Evolutionary conservation across 2,797 vertebrate genomes (phyloP).

Genomic region (Parotocinclus haroldoi): DNA sequence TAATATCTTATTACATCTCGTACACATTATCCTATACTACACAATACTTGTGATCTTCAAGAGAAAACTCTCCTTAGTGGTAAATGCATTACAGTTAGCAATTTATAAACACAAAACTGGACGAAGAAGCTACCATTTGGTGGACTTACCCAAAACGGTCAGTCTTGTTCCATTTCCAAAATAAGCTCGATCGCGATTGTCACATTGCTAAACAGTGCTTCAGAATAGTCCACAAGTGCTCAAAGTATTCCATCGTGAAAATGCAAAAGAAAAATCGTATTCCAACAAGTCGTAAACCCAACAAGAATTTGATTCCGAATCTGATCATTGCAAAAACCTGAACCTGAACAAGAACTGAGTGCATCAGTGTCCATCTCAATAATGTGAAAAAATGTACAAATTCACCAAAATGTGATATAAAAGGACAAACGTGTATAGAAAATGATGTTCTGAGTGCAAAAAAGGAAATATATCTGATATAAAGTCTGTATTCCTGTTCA

Average conservation of each 20-base stretch:
- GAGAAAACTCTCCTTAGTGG: background rate
- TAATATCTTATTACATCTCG: background rate
- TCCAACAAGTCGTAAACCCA: too few relatives aligned
- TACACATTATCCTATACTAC: too few relatives aligned
- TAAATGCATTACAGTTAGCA: background rate
- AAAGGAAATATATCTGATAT: background rate
- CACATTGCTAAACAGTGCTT: constrained; percentile 54
- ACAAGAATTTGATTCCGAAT: background rate
- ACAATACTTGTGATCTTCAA: too few relatives aligned
- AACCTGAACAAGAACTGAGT: background rate
- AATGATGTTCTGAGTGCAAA: background rate
- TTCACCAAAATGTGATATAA: background rate
- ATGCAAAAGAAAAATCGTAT: background rate
- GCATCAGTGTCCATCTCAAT: too few relatives aligned
- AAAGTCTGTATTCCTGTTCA: background rate
- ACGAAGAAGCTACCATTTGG: background rate
- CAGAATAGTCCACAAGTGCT: constrained; percentile 48
- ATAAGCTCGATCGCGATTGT: constrained; percentile 49
- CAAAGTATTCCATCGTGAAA: constrained; percentile 8
- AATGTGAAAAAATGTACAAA: background rate
- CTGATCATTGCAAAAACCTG: too few relatives aligned
- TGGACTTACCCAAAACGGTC: constrained; percentile 54
- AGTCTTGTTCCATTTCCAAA: constrained; percentile 54
- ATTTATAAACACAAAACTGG: too few relatives aligned
- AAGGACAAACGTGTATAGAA: too few relatives aligned